Evolutionary conservation across 2,888 invertebrate genomes (phyloP), one percentile per base, ranked within the genome.

Genomic region (Aricia artaxerxes): DNA sequence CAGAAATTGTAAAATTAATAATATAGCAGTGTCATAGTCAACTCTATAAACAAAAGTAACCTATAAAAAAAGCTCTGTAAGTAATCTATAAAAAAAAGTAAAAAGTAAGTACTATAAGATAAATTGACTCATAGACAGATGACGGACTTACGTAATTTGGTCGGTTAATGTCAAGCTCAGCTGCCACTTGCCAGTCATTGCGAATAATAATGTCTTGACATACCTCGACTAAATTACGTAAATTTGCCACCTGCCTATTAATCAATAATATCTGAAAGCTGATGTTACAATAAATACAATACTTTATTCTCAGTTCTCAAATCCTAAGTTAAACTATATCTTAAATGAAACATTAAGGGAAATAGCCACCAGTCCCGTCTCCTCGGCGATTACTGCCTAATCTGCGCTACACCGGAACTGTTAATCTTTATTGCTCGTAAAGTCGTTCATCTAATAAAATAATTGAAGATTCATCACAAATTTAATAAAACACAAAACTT

Each of bases 381-480:
- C 35, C 6, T 9, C 69, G 16, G 69, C 5, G 69, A 4, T 38
- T 69, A 69, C 69, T 16, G 35, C 77, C 77, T 72, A 72, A 77
- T 77, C 78, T 77, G 76, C 78, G 60, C 69, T 77, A 60, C 78
- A 78, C 80, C 69, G 77, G 76, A 76, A 80, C 80, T 60, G 76
- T 57, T 76, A 76, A 76, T 76, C 76, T 76, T 76, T 53, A 76
- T 57, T 57, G 53, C 53, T 53, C 75, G 24, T 75, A 75, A 53
- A 75, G 31, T 44, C 16, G 2, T 53, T 13, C 53, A 11, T 76
- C 53, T 31, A 57, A 57, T 76, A 75, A 76, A 76, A 53, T 57
- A 76, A 76, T 31, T 35, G 53, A 57, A 35, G 53, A 76, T 76
- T 76, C 16, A 13, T 53, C 24, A 49, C n/a, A n/a, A 73, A 44